Percentiles rank a stretch among this genome's conserved stretches.
Conservation (phyloP, 2,113 vertebrate species). For the Paraplagusia blochii region DNA sequence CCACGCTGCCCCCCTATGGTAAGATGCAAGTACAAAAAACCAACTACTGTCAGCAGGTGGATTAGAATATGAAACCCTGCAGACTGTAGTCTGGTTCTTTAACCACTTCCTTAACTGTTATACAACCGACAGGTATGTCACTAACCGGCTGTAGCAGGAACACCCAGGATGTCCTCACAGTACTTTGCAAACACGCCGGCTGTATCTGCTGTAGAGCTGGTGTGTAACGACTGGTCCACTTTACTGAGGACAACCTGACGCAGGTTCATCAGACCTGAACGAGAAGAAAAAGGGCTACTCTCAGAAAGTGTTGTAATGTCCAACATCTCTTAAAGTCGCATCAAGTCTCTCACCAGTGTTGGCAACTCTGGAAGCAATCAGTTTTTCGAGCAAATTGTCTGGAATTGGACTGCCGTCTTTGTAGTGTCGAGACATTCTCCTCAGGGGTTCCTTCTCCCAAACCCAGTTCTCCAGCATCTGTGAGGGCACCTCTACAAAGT, state of each 20-base stretch:
- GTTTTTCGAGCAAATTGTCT: conserved; percentile 83
- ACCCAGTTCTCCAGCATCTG: conserved; percentile 98
- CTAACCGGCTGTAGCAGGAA: conserved; percentile 88
- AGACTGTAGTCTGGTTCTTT: too few species aligned
- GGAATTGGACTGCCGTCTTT: conserved; percentile 81
- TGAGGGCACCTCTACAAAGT: conserved; percentile 95
- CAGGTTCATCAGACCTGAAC: conserved; percentile 87
- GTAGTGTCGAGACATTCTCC: conserved; percentile 89
- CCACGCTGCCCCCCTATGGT: too few species aligned
- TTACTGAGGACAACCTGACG: conserved; percentile 93
- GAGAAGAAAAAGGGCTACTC: conserved; percentile 16
- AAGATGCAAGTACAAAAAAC: too few species aligned
- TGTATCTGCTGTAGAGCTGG: conserved; percentile 76
- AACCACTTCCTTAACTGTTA: too few species aligned
- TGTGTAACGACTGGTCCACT: conserved; percentile 88
- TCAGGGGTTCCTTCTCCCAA: conserved; percentile 89
- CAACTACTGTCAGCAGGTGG: too few species aligned
- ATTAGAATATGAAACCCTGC: too few species aligned
- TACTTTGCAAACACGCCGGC: conserved; percentile 84
- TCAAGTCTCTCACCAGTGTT: conserved; percentile 82
- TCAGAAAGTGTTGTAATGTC: too few species aligned
- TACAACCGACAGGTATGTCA: not conserved
- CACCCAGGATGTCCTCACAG: conserved; percentile 85
- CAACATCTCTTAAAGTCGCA: not conserved
- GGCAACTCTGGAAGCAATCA: conserved; percentile 87